Base-by-base conservation (phyloP, 92 coral and sea anemone genomes). In the Scolanthus callimorphus region DNA sequence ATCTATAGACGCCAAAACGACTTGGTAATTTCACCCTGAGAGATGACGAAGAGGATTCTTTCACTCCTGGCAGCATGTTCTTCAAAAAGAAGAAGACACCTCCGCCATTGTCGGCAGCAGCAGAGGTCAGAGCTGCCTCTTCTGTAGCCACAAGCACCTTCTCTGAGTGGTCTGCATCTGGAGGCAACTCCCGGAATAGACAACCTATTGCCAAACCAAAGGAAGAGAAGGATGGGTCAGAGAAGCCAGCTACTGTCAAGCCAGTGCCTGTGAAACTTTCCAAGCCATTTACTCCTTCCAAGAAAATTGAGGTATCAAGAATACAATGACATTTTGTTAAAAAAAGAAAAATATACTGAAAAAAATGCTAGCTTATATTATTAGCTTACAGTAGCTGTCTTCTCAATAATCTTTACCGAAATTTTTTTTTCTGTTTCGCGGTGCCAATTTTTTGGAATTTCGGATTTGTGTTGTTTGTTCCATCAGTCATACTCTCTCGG, bases 111-210 rank as follows among this genome's bases (percentile, higher is more conserved):
- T 88, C 97, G 0, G 80, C 83, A 34, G 96, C 97, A 9, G 97
- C 97, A 12, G 84, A 82, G 57, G 90, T 88, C 27, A 31, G 96
- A 11, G 91, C 77, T 50, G 95, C 97, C 12, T 79, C 91, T 19
- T 51, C 67, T 2, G 49, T 75, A 39, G 41, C 6, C 41, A 34
- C 15, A 34, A 34, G 15, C 8, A 34, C n/a, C n/a, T n/a, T n/a
- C n/a, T n/a, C n/a, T n/a, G n/a, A n/a, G n/a, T n/a, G n/a, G n/a
- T n/a, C n/a, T 52, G 63, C 49, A 1, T 50, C 29, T 27, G 59
- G 73, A 1, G 54, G 62, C n/a, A 20, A 51, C n/a, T 41, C 63
- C 20, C 59, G 31, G 41, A 39, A 49, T 23, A 49, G 76, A 0
- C 82, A 76, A 31, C 76, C 76, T 24, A 64, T 67, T n/a, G 66